Percentiles rank a stretch among this genome's conserved stretches.
These are phyloP conservation scores for Hydrophis major DNA, from an alignment of 2,797 vertebrate species.

Conservation along the genomic window DNA sequence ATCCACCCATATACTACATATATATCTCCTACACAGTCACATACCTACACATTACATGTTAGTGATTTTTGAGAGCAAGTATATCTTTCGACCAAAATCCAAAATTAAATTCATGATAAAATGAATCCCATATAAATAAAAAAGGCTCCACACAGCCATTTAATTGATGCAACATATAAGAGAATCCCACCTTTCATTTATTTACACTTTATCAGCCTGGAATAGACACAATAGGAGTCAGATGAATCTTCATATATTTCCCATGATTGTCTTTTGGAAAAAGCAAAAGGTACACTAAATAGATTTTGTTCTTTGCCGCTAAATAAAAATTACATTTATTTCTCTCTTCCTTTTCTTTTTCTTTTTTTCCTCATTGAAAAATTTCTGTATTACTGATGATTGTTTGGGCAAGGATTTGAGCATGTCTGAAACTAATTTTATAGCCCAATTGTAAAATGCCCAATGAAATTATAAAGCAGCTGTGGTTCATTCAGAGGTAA, in stretches of 20 bases:
- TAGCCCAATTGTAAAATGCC: constrained; percentile 22
- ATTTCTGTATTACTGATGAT: constrained; percentile 5
- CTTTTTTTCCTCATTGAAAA: not conserved
- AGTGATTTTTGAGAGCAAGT: not conserved
- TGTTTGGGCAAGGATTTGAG: not conserved
- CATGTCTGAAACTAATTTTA: not conserved
- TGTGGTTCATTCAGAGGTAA: not conserved
- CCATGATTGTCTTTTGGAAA: not conserved
- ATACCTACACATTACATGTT: not conserved
- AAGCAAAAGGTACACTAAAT: not conserved
- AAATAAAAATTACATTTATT: not conserved
- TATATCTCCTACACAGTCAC: not conserved
- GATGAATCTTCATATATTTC: not conserved
- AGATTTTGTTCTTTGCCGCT: not conserved
- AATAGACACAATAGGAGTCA: not conserved
- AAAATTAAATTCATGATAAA: not conserved
- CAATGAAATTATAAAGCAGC: constrained; percentile 13
- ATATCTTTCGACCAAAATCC: not conserved
- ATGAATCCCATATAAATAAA: not conserved
- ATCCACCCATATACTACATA: not conserved
- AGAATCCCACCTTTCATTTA: not conserved
- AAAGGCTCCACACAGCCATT: not conserved
- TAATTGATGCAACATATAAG: not conserved
- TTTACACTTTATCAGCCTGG: not conserved
- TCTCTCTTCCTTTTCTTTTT: constrained; percentile 3